A percentile compares a stretch with the other conserved stretches of the same genome.
phyloP scores from a whole-genome alignment of 2,797 vertebrate genomes.

The Tympanoctomys barrerae region DNA sequence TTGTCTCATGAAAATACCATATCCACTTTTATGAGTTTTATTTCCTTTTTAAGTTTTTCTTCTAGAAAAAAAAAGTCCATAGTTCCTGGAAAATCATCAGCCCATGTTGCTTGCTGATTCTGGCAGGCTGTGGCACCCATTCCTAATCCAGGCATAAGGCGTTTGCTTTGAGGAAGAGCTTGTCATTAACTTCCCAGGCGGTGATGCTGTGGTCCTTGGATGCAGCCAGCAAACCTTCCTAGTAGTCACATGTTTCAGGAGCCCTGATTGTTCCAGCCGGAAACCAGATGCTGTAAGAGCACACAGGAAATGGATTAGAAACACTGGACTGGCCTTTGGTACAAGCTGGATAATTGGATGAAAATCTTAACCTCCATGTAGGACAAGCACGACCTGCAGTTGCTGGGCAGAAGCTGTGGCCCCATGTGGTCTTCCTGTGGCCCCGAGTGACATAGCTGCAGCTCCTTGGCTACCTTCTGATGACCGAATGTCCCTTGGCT shows the following conservation, averaged over 20 bases:
- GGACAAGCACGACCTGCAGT: slow-evolving; percentile 25
- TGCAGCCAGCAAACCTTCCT: background rate
- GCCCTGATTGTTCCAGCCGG: background rate
- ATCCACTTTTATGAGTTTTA: background rate
- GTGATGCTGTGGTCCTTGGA: slow-evolving; percentile 41
- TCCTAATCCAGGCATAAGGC: slow-evolving; percentile 45
- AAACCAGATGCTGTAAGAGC: slow-evolving; percentile 33
- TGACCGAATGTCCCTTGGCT: slow-evolving; percentile 55
- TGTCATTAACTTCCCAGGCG: slow-evolving; percentile 68
- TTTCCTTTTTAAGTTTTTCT: background rate
- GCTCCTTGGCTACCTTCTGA: slow-evolving; percentile 26
- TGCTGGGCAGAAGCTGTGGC: background rate
- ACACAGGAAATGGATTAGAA: slow-evolving; percentile 58
- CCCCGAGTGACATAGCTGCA: background rate
- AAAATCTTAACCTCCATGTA: slow-evolving; percentile 59
- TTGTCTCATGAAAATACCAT: slow-evolving; percentile 39
- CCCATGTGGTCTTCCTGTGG: background rate
- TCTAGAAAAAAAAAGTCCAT: background rate
- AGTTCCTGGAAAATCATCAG: slow-evolving; percentile 62
- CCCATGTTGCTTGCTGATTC: slow-evolving; percentile 19
- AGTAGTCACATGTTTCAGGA: slow-evolving; percentile 4
- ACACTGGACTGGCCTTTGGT: background rate
- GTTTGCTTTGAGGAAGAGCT: slow-evolving; percentile 63
- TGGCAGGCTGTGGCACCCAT: background rate
- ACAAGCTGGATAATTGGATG: slow-evolving; percentile 57